These are phyloP conservation scores for Lycophotia porphyrea DNA, from an alignment of 2,888 invertebrate species.

Conservation along the genomic window DNA sequence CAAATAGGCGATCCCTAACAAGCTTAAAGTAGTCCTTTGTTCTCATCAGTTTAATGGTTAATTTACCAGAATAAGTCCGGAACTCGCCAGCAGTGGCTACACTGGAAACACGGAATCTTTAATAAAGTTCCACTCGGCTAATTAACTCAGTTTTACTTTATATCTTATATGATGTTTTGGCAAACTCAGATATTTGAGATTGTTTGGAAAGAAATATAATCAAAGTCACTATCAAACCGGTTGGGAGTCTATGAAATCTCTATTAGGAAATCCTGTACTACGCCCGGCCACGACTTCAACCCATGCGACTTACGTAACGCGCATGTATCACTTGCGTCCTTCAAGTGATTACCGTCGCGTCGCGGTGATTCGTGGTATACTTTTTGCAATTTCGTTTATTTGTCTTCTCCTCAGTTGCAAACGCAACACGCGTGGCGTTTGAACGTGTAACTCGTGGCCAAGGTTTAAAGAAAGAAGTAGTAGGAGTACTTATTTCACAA, in stretches of 20 bases:
- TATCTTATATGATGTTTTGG: conserved; percentile 22
- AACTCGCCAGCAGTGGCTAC: conserved; percentile 62
- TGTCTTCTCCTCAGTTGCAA: not conserved
- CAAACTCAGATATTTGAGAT: conserved; percentile 23
- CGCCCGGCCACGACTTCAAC: not conserved
- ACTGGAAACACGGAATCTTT: conserved; percentile 68
- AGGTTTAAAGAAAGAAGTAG: not conserved
- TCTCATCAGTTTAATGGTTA: conserved; percentile 68
- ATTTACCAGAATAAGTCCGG: conserved; percentile 69
- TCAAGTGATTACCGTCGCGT: not conserved
- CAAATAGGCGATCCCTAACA: conserved; percentile 33
- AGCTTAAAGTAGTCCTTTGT: conserved; percentile 59
- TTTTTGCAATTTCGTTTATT: not conserved
- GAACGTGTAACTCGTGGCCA: not conserved
- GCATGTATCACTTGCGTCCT: not conserved
- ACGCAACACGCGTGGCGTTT: too few species aligned
- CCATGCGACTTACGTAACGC: not conserved
- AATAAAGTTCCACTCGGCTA: conserved; percentile 66
- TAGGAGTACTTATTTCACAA: not conserved
- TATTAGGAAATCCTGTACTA: not conserved
- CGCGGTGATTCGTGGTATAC: not conserved
- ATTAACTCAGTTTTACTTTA: conserved; percentile 63
- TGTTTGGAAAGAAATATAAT: not conserved
- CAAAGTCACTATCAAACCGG: not conserved
- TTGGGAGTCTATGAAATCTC: not conserved